Conservation (phyloP, 2,888 invertebrate genomes). For the Molanna angustata region DNA sequence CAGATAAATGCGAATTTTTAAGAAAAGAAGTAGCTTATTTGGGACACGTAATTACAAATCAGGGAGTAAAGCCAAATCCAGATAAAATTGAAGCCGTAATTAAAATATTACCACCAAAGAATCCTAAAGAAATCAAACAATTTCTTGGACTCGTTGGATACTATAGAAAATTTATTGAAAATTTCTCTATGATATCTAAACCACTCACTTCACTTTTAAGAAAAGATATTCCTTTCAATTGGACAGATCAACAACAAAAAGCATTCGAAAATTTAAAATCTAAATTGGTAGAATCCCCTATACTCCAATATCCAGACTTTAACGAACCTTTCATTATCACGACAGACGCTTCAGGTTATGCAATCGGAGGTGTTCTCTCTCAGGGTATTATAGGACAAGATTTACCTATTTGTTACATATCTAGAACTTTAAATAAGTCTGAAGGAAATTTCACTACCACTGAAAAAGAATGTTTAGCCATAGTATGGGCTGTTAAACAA, state of each 20-base stretch:
- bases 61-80: conserved; percentile 33
- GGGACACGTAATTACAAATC: conserved; percentile 36
- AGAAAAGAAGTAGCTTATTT: conserved; percentile 36
- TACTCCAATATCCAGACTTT: conserved; percentile 5
- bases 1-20: conserved; percentile 26
- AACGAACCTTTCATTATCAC: neutral
- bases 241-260: neutral
- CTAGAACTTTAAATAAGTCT: neutral
- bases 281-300: neutral
- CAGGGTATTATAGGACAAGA: neutral
- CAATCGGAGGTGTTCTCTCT: neutral
- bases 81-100: conserved; percentile 29
- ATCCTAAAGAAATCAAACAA: conserved; percentile 30
- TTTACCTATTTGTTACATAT: neutral
- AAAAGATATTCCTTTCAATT: conserved; percentile 5
- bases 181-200: neutral
- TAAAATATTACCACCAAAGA: conserved; percentile 30
- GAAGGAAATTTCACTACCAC: conserved; percentile 8
- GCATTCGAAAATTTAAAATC: neutral
- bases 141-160: conserved; percentile 37
- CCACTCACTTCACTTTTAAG: conserved; percentile 10
- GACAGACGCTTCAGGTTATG: neutral
- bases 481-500: conserved; percentile 35
- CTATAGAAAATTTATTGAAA: conserved; percentile 27
- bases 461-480: neutral